phyloP scores from a whole-genome alignment of 1,140 invertebrate species.

The Drosophila yakuba region DNA sequence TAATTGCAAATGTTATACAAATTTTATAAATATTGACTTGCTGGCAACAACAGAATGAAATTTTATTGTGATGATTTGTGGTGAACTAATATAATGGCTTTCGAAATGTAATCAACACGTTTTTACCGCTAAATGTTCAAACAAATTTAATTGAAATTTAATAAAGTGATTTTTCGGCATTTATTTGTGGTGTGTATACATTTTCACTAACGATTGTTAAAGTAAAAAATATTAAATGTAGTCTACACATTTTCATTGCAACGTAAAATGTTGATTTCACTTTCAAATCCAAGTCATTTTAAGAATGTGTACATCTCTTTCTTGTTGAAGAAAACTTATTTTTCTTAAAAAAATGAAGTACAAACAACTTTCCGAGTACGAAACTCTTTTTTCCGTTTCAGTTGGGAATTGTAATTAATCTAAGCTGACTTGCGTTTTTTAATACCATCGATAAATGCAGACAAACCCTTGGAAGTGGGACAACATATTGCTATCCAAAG shows the following conservation, averaged over 20 bases:
- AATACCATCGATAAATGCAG: conserved; percentile 7
- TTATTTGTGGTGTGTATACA: no score
- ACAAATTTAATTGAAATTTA: no score
- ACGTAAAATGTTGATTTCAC: no score
- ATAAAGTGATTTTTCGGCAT: background rate
- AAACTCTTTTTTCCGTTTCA: background rate
- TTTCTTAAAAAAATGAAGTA: no score
- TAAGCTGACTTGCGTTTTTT: conserved; percentile 5
- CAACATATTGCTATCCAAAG: conserved; percentile 24
- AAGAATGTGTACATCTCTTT: no score
- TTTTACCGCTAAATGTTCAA: conserved; percentile 2
- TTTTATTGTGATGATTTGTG: conserved; percentile 17
- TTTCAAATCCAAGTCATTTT: no score
- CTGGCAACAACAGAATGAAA: background rate
- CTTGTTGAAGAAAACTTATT: no score
- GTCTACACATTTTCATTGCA: no score
- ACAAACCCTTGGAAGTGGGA: conserved; percentile 8
- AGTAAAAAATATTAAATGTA: background rate
- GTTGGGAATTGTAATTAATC: conserved; percentile 26
- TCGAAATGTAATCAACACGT: background rate
- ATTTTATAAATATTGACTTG: conserved; percentile 19
- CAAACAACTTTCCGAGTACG: no score
- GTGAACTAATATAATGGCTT: conserved; percentile 2
- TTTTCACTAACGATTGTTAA: no score
- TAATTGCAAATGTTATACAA: conserved; percentile 12